Base-by-base conservation (phyloP, 2,797 vertebrate genomes). In the Diglossa cyanea region DNA sequence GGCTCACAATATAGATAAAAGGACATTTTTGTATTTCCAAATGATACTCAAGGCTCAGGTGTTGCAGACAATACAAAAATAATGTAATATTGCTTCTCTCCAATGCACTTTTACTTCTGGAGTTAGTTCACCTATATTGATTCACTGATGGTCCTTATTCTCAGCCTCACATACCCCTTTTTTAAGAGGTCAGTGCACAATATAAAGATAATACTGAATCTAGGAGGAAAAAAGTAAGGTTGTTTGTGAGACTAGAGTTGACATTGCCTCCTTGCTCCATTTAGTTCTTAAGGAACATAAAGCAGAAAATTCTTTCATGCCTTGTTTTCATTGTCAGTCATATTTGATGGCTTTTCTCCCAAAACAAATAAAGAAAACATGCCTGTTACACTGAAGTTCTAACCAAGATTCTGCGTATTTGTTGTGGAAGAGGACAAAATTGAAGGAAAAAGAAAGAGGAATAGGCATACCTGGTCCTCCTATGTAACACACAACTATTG, bases 111-210 rank as follows among this genome's bases (percentile, higher is more conserved):
- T 94, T 95, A 89, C 62, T 90, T 89, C 77, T 91, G 44, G 66
- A 83, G 61, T 79, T 83, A 68, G 73, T 53, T 95, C 86, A 81
- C 76, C 53, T 84, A 11, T 88, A 89, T 74, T 94, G 95, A 96
- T 94, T 96, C 66, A 74, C 67, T 86, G 62, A 67, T 50, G 37
- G 61, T 62, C 33, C 57, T 93, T 90, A 71, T 51, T 86, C 71
- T 94, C 61, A 73, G 47, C 65, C 61, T 72, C 86, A 51, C 57
- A 71, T 70, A 57, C 82, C 77, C 44, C 33, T 37, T 95, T 76
- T 73, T 75, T 71, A 82, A 12, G 54, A 78, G 87, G 75, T 93
- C 87, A 91, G 55, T 5, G 21, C 58, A 90, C 89, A 82, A 62
- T 31, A 88, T 26, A 86, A 92, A 96, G 84, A 73, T 66, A 90